Base-by-base conservation (phyloP, 2,888 invertebrate genomes). In the Micoletzkya japonica region DNA sequence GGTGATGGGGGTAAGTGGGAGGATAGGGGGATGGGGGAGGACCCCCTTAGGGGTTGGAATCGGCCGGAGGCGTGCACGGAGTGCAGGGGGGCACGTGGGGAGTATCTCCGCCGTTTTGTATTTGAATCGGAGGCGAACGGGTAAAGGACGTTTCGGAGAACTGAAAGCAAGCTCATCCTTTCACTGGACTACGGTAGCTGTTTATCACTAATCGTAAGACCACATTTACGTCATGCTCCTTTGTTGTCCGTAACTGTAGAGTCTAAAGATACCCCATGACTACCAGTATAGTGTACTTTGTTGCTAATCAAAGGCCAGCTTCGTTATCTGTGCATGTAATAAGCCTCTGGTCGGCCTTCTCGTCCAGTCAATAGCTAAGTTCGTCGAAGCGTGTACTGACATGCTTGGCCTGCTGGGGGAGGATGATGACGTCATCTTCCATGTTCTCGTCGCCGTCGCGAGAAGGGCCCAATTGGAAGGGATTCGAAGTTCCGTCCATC, bases 11-110 rank as follows among this genome's bases (percentile, higher is more conserved):
- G n/a, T n/a, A n/a, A n/a, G n/a, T n/a, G n/a, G n/a, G n/a, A n/a
- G n/a, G n/a, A n/a, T n/a, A n/a, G n/a, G n/a, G n/a, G n/a, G n/a
- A n/a, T n/a, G n/a, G n/a, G n/a, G n/a, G n/a, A n/a, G n/a, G n/a
- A n/a, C n/a, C n/a, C n/a, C n/a, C n/a, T n/a, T 44, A 44, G 44
- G 44, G 44, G 10, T 44, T 44, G 44, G 54, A 20, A n/a, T 68
- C 68, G 6, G 30, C 58, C 4, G 68, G 68, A 4, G 68, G 68
- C 20, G 68, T 68, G 49, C 68, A 68, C n/a, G 68, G 68, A 44
- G 68, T 68, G 68, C 68, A 68, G 49, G 68, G 68, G 39, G 68
- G 68, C 28, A 68, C 68, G 54, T 66, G 37, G 4, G 54, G 64
- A 36, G 64, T 66, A 20, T 54, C 64, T 54, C 17, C 17, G 10